These are phyloP conservation scores for Nipponacmea schrenckii DNA, from an alignment of 2,888 invertebrate species.

Conservation along the genomic window DNA sequence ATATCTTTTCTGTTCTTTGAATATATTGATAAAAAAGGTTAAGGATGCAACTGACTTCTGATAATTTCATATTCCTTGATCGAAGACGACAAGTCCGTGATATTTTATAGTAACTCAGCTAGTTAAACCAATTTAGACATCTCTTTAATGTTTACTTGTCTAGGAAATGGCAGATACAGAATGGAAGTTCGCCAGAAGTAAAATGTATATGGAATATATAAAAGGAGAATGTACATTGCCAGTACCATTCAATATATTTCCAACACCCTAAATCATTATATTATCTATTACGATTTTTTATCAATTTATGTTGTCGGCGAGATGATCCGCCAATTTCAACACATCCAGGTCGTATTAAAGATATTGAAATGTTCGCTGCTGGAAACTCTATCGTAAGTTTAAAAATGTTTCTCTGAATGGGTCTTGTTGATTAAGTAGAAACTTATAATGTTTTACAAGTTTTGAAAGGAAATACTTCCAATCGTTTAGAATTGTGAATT, in stretches of 20 bases:
- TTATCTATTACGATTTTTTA: constrained; percentile 25
- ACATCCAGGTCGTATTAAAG: constrained; percentile 51
- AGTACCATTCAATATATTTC: constrained; percentile 66
- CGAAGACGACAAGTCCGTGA: too few species aligned
- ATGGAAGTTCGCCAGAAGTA: constrained; percentile 66
- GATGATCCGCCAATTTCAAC: constrained; percentile 31
- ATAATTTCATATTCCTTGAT: too few species aligned
- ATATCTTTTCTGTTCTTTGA: too few species aligned
- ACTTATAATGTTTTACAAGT: too few species aligned
- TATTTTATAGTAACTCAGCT: too few species aligned
- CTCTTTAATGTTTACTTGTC: constrained; percentile 2
- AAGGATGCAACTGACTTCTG: too few species aligned
- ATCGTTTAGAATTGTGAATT: not conserved
- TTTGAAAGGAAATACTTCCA: too few species aligned
- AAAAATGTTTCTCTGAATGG: too few species aligned
- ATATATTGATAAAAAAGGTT: too few species aligned
- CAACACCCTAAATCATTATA: constrained; percentile 37
- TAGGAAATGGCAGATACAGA: constrained; percentile 65
- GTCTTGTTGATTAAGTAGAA: too few species aligned
- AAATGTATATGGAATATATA: constrained; percentile 69
- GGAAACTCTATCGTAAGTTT: constrained; percentile 21
- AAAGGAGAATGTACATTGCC: constrained; percentile 72
- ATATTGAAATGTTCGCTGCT: constrained; percentile 46
- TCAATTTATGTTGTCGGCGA: constrained; percentile 17
- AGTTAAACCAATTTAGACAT: not conserved